These are phyloP conservation scores for Alexandromys fortis DNA, from an alignment of 2,113 vertebrate species.

Conservation along the genomic window DNA sequence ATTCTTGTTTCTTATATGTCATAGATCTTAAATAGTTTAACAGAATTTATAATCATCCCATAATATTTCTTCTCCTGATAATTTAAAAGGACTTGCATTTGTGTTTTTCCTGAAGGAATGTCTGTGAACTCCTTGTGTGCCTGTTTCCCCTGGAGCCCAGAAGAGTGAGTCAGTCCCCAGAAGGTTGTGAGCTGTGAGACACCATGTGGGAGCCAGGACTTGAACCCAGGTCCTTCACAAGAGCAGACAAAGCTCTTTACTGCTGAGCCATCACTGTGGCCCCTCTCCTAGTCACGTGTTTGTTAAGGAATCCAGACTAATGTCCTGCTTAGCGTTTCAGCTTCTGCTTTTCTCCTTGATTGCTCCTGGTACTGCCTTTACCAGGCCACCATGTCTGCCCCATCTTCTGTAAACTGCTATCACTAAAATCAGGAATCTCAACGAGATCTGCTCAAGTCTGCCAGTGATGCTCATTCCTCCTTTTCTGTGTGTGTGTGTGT, in stretches of 20 bases:
- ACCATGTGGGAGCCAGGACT: neutral
- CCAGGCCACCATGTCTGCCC: rapidly evolving
- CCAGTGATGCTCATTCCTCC: too few species aligned
- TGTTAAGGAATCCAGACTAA: neutral
- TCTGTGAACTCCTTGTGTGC: neutral
- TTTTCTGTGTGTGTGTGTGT: too few species aligned
- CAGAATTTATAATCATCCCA: neutral
- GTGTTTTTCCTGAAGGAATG: neutral
- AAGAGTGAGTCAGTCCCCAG: neutral
- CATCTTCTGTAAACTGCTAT: neutral
- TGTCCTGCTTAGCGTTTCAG: neutral
- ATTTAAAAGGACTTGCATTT: neutral
- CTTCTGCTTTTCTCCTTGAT: neutral
- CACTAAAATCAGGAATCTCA: neutral
- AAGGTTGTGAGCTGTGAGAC: neutral
- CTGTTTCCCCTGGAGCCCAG: neutral
- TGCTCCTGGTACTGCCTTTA: neutral
- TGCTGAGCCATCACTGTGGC: neutral
- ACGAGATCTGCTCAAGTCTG: too few species aligned
- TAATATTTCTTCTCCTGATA: neutral
- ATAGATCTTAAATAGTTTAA: neutral
- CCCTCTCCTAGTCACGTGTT: neutral
- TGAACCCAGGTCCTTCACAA: neutral
- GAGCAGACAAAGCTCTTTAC: too few species aligned
- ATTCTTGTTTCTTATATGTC: neutral